Conservation (phyloP, 2,888 invertebrate genomes). For the Cecidostiba fungosa region DNA sequence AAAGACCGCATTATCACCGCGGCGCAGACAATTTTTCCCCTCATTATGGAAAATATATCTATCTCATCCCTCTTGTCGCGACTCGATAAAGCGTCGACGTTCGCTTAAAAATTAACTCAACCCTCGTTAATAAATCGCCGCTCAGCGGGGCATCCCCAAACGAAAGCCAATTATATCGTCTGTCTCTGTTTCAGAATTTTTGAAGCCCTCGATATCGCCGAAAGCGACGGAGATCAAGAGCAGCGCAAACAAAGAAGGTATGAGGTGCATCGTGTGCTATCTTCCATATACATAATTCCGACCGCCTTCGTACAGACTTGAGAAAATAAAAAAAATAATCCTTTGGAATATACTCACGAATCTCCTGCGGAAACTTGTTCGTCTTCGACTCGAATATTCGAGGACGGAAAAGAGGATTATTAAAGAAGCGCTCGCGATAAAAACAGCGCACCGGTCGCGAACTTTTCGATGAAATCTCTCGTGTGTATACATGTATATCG, state of each 20-base stretch:
- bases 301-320: background rate
- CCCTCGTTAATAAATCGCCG: constrained; percentile 43
- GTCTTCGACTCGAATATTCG: background rate
- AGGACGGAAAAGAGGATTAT: background rate
- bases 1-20: constrained; percentile 43
- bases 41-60: constrained; percentile 38
- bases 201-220: constrained; percentile 92
- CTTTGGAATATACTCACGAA: constrained; percentile 6
- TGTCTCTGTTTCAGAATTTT: constrained; percentile 87
- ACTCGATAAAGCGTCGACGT: background rate
- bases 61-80: constrained; percentile 24
- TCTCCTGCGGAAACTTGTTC: background rate
- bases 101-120: constrained; percentile 49
- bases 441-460: background rate
- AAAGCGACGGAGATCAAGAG: constrained; percentile 91
- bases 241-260: constrained; percentile 89
- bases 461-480: background rate
- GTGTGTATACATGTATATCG: background rate
- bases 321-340: background rate
- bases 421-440: constrained; percentile 5
- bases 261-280: constrained; percentile 74
- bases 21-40: constrained; percentile 17
- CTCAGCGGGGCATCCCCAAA: background rate
- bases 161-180: constrained; percentile 62
- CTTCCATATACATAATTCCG: background rate